Base-by-base conservation (phyloP, 2,797 vertebrate species). In the Danio albolineatus region DNA sequence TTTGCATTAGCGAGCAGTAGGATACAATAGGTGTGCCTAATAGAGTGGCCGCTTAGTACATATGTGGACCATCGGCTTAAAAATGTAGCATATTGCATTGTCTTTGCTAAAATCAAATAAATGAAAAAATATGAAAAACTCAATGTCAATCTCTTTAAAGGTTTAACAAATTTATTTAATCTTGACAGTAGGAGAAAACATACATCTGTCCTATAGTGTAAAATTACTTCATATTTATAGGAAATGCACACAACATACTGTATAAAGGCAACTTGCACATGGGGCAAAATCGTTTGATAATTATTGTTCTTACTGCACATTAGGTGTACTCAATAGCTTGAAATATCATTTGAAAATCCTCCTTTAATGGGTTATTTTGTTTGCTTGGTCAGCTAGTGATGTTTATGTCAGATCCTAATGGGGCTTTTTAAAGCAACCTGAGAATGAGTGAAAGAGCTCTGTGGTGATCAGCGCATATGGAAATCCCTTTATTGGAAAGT, bases 401-500 rank as follows among this genome's bases (percentile, higher is more conserved):
- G 49, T 78, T 80, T 65, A 70, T 48, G 53, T 8, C 14, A 65
- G 79, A 49, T 79, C 72, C 75, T 78, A 88, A 80, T 70, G 62
- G 66, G 49, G 73, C 83, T 83, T 74, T 79, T 84, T 85, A 80
- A 60, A 44, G 72, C 56, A 85, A 82, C 60, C 62, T 79, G 73
- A 81, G 78, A 83, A 74, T 77, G 76, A 86, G 76, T 5, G 41
- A 44, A 44, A 61, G 46, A 62, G 36, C 43, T 71, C 46, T 76
- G 79, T 60, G 74, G 74, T 78, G 56, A 81, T 14, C 48, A 43
- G 46, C 0, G 59, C 39, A 69, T 46, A 71, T 2, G 13, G 14
- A 48, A n/a, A 78, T 78, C 53, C 62, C 4, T 41, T 83, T 78
- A 76, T 76, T 66, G 82, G 74, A 79, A 82, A 82, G 67, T 17